phyloP scores from a whole-genome alignment of 1,140 invertebrate species.

The Drosophila neocordata region DNA sequence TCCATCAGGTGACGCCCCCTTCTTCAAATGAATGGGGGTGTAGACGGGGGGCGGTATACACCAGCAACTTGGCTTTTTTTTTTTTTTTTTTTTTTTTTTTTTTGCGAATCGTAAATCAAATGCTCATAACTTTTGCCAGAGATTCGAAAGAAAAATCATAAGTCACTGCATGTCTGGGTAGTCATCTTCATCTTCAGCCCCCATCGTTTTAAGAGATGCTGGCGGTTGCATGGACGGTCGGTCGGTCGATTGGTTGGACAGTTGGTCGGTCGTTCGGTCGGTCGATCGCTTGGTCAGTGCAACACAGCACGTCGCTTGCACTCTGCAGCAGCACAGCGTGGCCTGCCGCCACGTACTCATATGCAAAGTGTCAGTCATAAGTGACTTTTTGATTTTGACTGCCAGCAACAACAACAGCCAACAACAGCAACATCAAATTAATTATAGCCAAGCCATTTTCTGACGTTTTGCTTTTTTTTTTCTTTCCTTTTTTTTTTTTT shows the following conservation, averaged over 20 bases:
- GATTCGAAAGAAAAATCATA: constrained; percentile 71
- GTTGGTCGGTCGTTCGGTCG: not conserved
- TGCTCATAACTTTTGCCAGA: constrained; percentile 68
- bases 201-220: not conserved
- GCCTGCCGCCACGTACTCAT: constrained; percentile 28
- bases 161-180: constrained; percentile 78
- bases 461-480: constrained; percentile 61
- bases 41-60: not conserved
- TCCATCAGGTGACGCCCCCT: constrained; percentile 67
- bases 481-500: constrained; percentile 29
- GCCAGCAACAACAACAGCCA: constrained; percentile 49
- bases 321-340: not conserved
- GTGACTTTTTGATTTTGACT: constrained; percentile 79
- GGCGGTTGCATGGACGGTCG: not conserved
- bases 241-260: constrained; percentile 5
- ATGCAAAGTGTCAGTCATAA: constrained; percentile 81
- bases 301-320: constrained; percentile 34
- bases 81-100: not conserved
- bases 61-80: constrained; percentile 38
- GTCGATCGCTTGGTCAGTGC: constrained; percentile 14
- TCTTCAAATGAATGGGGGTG: too few relatives aligned
- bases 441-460: constrained; percentile 73
- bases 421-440: constrained; percentile 68
- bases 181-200: constrained; percentile 59
- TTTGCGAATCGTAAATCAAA: constrained; percentile 71